phyloP scores from a whole-genome alignment of 2,888 invertebrate species.

The Clanis bilineata region DNA sequence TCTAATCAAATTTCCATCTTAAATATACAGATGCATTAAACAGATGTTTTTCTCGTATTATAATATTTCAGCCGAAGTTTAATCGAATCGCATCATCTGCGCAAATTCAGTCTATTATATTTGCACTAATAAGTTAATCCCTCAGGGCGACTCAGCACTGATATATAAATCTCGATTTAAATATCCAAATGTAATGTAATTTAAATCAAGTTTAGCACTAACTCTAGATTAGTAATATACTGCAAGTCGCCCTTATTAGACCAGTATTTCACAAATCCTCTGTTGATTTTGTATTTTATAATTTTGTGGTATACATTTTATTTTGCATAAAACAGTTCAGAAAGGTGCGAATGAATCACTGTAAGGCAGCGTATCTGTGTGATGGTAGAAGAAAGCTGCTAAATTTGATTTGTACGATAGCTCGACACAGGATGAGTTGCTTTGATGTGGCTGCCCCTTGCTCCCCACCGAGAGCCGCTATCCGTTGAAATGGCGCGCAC shows the following conservation, averaged over 20 bases:
- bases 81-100: conserved; percentile 77
- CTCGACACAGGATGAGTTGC: conserved; percentile 60
- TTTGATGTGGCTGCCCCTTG: conserved; percentile 73
- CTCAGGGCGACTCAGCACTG: no score
- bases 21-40: conserved; percentile 64
- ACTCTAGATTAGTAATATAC: no score
- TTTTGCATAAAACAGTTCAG: conserved; percentile 24
- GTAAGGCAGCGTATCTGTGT: conserved; percentile 51
- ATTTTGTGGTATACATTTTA: background rate
- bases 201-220: no score
- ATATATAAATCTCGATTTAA: no score
- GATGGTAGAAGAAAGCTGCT: conserved; percentile 72
- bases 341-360: conserved; percentile 44
- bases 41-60: conserved; percentile 66
- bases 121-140: conserved; percentile 76
- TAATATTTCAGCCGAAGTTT: conserved; percentile 72
- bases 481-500: conserved; percentile 72
- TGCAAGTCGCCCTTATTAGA: no score
- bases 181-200: no score
- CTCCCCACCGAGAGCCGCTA: conserved; percentile 42
- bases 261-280: no score
- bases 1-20: conserved; percentile 73
- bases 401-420: conserved; percentile 76
- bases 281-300: background rate
- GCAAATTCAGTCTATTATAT: conserved; percentile 48